Conservation (phyloP, 2,113 vertebrate genomes). For the Peromyscus maniculatus region DNA sequence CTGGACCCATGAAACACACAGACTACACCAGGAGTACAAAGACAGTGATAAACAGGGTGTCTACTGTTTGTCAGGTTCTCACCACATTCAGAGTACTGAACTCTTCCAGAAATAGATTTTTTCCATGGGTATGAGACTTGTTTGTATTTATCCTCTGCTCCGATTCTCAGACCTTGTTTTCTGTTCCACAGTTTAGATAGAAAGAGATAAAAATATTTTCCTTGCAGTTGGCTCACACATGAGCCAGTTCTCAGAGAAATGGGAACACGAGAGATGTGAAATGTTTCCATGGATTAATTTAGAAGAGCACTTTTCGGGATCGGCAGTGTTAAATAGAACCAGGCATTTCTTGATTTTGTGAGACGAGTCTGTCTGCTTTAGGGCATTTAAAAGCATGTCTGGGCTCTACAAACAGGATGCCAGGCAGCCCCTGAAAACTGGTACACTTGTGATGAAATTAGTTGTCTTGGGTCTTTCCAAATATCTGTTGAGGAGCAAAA, state of each 20-base stretch:
- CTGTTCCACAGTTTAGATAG: not conserved
- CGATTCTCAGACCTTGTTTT: not conserved
- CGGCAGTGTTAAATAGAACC: not conserved
- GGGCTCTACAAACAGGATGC: not conserved
- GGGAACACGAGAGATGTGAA: not conserved
- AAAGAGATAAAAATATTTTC: not conserved
- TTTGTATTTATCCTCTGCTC: not conserved
- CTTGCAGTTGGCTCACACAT: not conserved
- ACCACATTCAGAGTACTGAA: not conserved
- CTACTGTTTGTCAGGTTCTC: not conserved
- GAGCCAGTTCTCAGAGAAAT: not conserved
- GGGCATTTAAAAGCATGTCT: not conserved
- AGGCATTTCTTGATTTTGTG: not conserved
- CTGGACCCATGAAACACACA: fast-evolving
- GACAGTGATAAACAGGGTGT: not conserved
- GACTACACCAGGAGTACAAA: fast-evolving
- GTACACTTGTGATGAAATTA: not conserved
- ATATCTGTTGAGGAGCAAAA: not conserved
- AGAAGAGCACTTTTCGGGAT: not conserved
- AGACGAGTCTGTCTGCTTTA: not conserved
- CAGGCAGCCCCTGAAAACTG: not conserved
- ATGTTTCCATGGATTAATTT: not conserved
- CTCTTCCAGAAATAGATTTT: not conserved
- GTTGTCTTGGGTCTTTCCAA: not conserved
- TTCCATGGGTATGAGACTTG: not conserved